phyloP scores from a whole-genome alignment of 2,113 vertebrate genomes.

The Cnemophilus loriae region DNA sequence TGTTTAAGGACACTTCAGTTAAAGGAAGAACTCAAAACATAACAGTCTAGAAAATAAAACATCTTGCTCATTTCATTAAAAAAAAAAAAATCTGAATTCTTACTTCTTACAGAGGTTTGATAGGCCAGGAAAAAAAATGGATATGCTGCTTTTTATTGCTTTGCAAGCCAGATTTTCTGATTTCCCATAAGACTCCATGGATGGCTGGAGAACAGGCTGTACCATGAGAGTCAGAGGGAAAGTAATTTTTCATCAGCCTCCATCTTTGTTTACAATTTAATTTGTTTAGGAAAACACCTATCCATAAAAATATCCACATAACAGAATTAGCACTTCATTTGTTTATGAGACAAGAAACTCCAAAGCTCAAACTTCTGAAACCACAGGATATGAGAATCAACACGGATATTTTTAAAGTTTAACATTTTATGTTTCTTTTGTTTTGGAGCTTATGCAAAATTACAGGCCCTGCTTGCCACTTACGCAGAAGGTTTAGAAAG shows the following conservation, averaged over 20 bases:
- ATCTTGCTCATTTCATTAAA: neutral
- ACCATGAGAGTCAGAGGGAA: neutral
- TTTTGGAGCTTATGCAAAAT: neutral
- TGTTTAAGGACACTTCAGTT: neutral
- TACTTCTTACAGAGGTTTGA: neutral
- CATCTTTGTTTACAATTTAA: neutral
- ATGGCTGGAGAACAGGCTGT: neutral
- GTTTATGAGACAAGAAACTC: neutral
- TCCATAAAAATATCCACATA: neutral
- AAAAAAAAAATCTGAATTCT: neutral
- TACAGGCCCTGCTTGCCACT: neutral
- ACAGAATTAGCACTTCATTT: neutral
- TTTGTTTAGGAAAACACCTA: neutral
- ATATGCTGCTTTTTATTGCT: neutral
- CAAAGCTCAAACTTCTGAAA: neutral
- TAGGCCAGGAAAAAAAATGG: neutral
- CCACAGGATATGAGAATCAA: neutral
- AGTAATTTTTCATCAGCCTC: neutral
- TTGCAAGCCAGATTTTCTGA: conserved; percentile 1
- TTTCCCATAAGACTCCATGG: neutral
- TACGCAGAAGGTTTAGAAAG: neutral
- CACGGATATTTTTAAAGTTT: neutral
- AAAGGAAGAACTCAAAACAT: neutral
- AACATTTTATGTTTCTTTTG: neutral
- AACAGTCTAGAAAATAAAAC: neutral